Evolutionary conservation across 2,888 invertebrate genomes (phyloP), one percentile per base, ranked within the genome.

Genomic region (Tuberolachnus salignus): DNA sequence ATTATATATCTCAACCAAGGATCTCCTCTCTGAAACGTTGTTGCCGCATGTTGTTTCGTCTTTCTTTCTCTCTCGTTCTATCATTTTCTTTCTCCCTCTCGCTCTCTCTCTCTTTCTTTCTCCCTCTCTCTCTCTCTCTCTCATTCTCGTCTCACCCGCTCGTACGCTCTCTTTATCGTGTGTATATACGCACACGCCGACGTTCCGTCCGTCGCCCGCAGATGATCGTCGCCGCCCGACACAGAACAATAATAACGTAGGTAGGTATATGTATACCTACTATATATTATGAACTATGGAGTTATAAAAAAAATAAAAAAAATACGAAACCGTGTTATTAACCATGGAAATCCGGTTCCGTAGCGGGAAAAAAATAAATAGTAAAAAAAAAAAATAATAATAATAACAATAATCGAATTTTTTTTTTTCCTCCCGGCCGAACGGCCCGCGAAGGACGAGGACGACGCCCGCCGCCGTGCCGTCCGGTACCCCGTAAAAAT

Each of bases 1-100:
- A 78, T 78, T 78, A 78, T 78, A 78, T 78, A 78, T 78, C 78
- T 78, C 69, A 78, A 78, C 67, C 78, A 69, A 78, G 67, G 78
- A 78, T 78, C 75, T 74, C 74, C 49, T 57, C 55, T 69, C 67
- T 78, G 75, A 67, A 66, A 66, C 66, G 64, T 19, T 75, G 78
- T 78, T 78, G 78, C 78, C 78, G 75, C 75, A 46, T 49, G 78
- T 69, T 61, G 11, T 69, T 78, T 57, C 69, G 23, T 74, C 73
- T 69, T 59, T 67, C 75, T 34, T 49, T 34, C 34, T n/a, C 34
- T 34, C 42, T 69, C 42, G 21, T 55, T 19, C 55, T 46, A 21
- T 70, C 44, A n/a, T 14, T 51, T n/a, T 19, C 8, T 21, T 53
- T 1, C 66, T 0, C 42, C 10, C 26, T 19, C 51, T 19, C 26